Conservation (phyloP, 1,140 invertebrate genomes). For the Polypedilum vanderplanki region DNA sequence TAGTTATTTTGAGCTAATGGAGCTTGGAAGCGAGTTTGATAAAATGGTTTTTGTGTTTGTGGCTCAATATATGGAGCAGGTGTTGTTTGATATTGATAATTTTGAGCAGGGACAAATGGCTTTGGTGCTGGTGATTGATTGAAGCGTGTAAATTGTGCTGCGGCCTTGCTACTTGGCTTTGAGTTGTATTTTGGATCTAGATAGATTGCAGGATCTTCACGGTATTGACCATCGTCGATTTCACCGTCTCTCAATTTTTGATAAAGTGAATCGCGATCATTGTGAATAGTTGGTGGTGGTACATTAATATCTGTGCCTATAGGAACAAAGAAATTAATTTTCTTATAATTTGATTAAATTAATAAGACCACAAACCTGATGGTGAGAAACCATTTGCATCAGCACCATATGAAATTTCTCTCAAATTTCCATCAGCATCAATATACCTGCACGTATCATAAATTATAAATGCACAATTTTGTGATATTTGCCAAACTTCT, state of each 20-base stretch:
- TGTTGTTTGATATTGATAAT: constrained; percentile 36
- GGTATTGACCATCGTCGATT: constrained; percentile 73
- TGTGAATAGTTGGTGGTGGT: constrained; percentile 60
- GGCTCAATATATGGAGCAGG: constrained; percentile 35
- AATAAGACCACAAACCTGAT: too few species aligned
- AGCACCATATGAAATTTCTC: constrained; percentile 73
- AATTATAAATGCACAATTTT: constrained; percentile 34
- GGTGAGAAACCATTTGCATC: constrained; percentile 65
- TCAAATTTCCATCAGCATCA: constrained; percentile 63
- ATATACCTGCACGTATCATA: constrained; percentile 51
- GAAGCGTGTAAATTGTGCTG: constrained; percentile 39
- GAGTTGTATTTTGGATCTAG: constrained; percentile 63
- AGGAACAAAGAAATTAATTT: too few species aligned
- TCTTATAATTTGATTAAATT: too few species aligned
- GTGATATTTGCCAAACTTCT: neutral
- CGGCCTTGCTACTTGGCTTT: constrained; percentile 40
- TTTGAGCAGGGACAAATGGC: constrained; percentile 30
- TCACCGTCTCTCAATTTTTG: constrained; percentile 55
- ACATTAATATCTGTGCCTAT: constrained; percentile 69
- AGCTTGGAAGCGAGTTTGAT: constrained; percentile 38
- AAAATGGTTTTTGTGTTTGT: constrained; percentile 34
- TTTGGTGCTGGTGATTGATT: neutral
- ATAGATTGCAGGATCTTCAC: constrained; percentile 70
- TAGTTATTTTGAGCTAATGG: constrained; percentile 34
- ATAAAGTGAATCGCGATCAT: constrained; percentile 46